phyloP scores from a whole-genome alignment of 92 coral and sea anemone genomes.

The Phenganax subtilis region DNA sequence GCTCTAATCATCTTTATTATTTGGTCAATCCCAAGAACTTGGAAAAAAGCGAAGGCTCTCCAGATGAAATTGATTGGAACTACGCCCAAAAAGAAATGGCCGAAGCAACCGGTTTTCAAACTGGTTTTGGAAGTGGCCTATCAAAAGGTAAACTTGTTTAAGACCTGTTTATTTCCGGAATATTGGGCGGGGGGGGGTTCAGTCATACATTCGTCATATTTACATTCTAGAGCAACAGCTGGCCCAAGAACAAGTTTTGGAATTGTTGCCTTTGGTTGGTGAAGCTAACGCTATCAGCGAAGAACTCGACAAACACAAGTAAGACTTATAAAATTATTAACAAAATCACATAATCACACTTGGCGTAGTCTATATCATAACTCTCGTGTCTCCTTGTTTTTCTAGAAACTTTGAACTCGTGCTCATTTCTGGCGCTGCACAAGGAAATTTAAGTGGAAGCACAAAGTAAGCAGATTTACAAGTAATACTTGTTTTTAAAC shows the following conservation, averaged over 20 bases:
- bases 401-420: constrained; percentile 86
- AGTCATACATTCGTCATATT: not conserved
- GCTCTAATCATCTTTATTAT: constrained; percentile 90
- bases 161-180: not conserved
- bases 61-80: constrained; percentile 89
- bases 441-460: constrained; percentile 69
- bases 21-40: constrained; percentile 64
- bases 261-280: constrained; percentile 84
- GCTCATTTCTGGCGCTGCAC: constrained; percentile 95
- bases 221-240: constrained; percentile 69
- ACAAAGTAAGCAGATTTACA: constrained; percentile 66
- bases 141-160: constrained; percentile 62
- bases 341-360: not conserved
- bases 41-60: constrained; percentile 89
- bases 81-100: constrained; percentile 95
- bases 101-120: constrained; percentile 92
- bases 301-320: constrained; percentile 97
- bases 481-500: not conserved
- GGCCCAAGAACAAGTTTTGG: constrained; percentile 96
- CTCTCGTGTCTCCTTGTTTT: not conserved
- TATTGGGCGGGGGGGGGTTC: not conserved
- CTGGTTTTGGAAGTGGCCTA: constrained; percentile 84
- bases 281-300: constrained; percentile 98
- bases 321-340: constrained; percentile 26
- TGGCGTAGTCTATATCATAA: not conserved